Evolutionary conservation across 2,113 vertebrate genomes (phyloP).

Genomic region (Sialia sialis): DNA sequence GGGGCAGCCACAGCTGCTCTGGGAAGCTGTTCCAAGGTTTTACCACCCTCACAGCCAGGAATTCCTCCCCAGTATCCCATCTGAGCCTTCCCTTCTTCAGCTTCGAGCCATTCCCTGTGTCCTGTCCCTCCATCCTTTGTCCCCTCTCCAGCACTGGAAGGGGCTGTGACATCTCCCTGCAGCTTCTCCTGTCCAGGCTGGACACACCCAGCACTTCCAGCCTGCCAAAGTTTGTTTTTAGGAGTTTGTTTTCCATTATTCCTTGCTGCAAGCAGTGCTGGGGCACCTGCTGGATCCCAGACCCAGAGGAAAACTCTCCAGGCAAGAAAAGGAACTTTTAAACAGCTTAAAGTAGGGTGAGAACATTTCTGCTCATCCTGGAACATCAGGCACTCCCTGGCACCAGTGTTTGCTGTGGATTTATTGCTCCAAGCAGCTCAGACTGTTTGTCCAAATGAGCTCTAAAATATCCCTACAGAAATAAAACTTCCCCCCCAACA

Average conservation of each 20-base stretch:
- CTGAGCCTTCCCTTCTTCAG: background rate
- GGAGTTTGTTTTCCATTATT: background rate
- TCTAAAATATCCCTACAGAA: background rate
- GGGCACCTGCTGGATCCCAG: background rate
- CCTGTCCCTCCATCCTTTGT: background rate
- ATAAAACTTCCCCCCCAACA: no score
- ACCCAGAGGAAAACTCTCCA: background rate
- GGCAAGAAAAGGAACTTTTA: background rate
- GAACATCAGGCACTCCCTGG: background rate
- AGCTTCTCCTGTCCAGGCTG: background rate
- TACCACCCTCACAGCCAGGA: accelerated
- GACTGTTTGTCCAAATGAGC: background rate
- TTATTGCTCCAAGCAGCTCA: background rate
- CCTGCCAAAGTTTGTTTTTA: background rate
- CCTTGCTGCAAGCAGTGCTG: background rate
- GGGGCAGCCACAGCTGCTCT: background rate
- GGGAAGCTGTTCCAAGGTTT: background rate
- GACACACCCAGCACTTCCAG: background rate
- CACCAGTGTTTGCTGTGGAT: accelerated
- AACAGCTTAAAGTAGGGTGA: accelerated
- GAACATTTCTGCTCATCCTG: background rate
- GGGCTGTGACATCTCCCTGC: background rate
- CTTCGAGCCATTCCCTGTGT: background rate
- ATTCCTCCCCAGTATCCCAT: background rate
- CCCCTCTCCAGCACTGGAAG: background rate